These are phyloP conservation scores for Hylaeus anthracinus DNA, from an alignment of 1,140 invertebrate species.

Conservation along the genomic window DNA sequence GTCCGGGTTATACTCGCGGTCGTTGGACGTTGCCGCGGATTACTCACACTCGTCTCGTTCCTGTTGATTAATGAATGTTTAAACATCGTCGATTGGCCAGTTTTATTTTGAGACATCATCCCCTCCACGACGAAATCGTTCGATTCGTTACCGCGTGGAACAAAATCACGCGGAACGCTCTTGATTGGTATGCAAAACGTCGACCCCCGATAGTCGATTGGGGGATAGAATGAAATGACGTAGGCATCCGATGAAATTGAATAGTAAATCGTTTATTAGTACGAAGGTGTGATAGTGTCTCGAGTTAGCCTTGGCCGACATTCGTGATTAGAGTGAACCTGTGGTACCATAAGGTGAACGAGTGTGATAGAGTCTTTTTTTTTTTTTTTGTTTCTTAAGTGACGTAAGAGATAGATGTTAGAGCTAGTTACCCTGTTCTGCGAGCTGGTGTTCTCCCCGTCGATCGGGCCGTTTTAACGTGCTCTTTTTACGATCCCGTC, in stretches of 20 bases:
- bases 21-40: not conserved
- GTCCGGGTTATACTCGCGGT: slow-evolving; percentile 7
- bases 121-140: not conserved
- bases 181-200: not conserved
- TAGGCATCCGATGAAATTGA: slow-evolving; percentile 69
- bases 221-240: slow-evolving; percentile 38
- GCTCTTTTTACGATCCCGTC: slow-evolving; percentile 14
- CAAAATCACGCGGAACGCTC: not conserved
- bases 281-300: slow-evolving; percentile 76
- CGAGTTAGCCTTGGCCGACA: slow-evolving; percentile 67
- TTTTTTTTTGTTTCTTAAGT: slow-evolving; percentile 62
- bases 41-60: slow-evolving; percentile 12
- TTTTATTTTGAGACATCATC: not conserved
- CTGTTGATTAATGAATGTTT: not conserved
- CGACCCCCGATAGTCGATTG: not conserved
- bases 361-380: slow-evolving; percentile 59
- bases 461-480: slow-evolving; percentile 55
- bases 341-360: slow-evolving; percentile 70
- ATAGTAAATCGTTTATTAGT: slow-evolving; percentile 78
- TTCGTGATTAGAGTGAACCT: slow-evolving; percentile 68
- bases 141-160: not conserved
- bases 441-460: slow-evolving; percentile 69
- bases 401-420: slow-evolving; percentile 75
- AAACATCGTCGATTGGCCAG: not conserved
- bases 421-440: slow-evolving; percentile 78